A percentile compares a stretch with the other conserved stretches of the same genome.
Conservation (phyloP, 64 coral and sea anemone genomes). For the Orbicella faveolata region DNA sequence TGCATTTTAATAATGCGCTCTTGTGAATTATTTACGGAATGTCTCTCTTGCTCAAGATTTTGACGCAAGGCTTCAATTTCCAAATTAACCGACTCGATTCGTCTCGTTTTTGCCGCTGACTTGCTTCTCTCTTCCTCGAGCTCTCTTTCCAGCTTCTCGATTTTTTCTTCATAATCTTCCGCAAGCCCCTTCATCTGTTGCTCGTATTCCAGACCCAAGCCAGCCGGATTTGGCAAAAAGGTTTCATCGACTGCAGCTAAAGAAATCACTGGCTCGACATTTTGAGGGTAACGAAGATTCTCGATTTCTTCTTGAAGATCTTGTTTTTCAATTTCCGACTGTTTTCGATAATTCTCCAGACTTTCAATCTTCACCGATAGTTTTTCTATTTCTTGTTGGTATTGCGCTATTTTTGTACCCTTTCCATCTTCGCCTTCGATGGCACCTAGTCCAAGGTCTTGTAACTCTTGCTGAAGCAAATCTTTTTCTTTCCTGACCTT, state of each 20-base stretch:
- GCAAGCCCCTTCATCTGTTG: conserved; percentile 71
- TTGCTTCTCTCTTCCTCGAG: conserved; percentile 59
- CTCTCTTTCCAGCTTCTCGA: conserved; percentile 58
- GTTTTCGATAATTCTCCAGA: conserved; percentile 26
- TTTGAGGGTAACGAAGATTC: conserved; percentile 1
- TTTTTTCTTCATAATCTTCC: conserved; percentile 85
- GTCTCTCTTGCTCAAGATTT: conserved; percentile 80
- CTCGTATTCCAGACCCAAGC: conserved; percentile 60
- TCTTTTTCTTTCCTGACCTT: conserved; percentile 43
- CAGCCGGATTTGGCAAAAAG: conserved; percentile 14
- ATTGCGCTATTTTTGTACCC: background rate
- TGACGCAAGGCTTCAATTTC: conserved; percentile 74
- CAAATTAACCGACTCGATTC: conserved; percentile 62
- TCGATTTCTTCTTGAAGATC: conserved; percentile 33
- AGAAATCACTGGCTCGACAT: conserved; percentile 38
- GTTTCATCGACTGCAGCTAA: conserved; percentile 18
- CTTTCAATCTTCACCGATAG: conserved; percentile 21
- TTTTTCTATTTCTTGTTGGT: conserved; percentile 41
- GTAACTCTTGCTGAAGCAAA: background rate
- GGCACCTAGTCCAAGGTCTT: background rate
- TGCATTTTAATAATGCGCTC: conserved; percentile 45
- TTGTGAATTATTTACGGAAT: conserved; percentile 46
- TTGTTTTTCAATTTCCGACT: conserved; percentile 33
- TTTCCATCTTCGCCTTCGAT: background rate
- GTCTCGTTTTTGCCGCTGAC: conserved; percentile 51